Evolutionary conservation across 2,113 vertebrate species (phyloP).

Genomic region (Elgaria multicarinata): DNA sequence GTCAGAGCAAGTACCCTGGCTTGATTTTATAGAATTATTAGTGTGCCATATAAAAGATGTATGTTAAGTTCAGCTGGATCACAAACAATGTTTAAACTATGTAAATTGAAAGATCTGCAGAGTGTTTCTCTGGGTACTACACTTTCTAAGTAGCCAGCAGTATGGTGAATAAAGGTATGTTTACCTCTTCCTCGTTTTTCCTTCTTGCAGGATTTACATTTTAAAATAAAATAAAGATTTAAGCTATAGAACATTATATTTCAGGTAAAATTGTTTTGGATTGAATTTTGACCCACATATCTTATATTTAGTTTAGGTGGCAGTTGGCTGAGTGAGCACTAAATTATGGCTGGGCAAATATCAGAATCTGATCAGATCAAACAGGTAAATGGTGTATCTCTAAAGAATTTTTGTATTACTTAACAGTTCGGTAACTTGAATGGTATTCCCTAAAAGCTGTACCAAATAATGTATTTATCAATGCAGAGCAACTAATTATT

Average conservation of each 20-base stretch:
- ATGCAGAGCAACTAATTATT: neutral
- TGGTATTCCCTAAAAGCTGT: neutral
- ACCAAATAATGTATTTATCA: neutral
- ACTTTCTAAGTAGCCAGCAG: neutral
- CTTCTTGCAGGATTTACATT: neutral
- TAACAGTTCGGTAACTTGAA: neutral
- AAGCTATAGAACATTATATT: neutral
- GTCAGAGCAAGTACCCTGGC: neutral
- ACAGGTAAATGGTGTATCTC: slow-evolving; percentile 82
- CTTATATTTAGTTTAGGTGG: slow-evolving; percentile 66
- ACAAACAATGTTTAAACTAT: neutral
- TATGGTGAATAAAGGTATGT: neutral
- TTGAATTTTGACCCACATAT: neutral
- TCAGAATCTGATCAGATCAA: slow-evolving; percentile 96
- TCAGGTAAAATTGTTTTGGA: neutral
- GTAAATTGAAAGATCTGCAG: neutral
- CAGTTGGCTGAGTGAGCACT: slow-evolving; percentile 4
- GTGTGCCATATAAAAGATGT: neutral
- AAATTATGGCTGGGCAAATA: slow-evolving; percentile 88
- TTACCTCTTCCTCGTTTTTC: accelerated
- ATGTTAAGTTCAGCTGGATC: neutral
- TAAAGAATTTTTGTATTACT: neutral
- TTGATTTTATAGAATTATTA: neutral
- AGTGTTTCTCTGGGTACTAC: neutral
- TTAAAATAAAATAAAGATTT: neutral